Evolutionary conservation across 92 coral and sea anemone species (phyloP), one percentile per base, ranked within the genome.

Genomic region (Zoanthus sociatus): DNA sequence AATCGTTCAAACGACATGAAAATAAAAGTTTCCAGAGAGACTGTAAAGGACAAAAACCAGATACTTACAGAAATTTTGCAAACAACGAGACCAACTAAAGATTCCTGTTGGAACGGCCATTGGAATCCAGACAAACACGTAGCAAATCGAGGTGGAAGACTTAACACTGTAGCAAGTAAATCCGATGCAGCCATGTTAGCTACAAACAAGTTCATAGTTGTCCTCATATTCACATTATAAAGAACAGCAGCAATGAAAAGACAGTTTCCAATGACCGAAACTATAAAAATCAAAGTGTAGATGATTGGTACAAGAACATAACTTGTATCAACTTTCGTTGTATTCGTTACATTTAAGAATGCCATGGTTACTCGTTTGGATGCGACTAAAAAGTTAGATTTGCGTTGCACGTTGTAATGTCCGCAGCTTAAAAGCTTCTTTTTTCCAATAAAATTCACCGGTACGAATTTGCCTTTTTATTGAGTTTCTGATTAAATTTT

Each of bases 71-170:
- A 11, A 26, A 14, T 20, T 69, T 69, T 69, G 74, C 74, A 69
- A 69, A 69, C 3, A 21, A 69, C 9, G 20, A 6, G 7, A 14
- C 66, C 18, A 60, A 13, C 6, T 17, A 15, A 15, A 60, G 20
- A 17, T 60, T 54, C 76, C 16, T 72, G 77, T 33, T 72, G 77
- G 53, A 37, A 32, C 9, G 77, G 77, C 77, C 50, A 72, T 6
- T 44, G 77, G 37, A 21, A 68, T 9, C 37, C 12, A 20, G 3
- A 31, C 44, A 68, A 31, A 9, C 7, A 15, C 18, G 6, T 0
- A 11, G 18, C 66, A 5, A 15, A 15, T 60, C 15, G 66, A 60
- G 15, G 42, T 68, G 73, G 73, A 31, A 68, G 13, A 12, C 7
- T 9, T 6, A 68, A 0, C 12, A 68, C 73, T 10, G 73, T 68